Evolutionary conservation across 2,797 vertebrate species (phyloP), one percentile per base, ranked within the genome.

Genomic region (Danio tinwini): DNA sequence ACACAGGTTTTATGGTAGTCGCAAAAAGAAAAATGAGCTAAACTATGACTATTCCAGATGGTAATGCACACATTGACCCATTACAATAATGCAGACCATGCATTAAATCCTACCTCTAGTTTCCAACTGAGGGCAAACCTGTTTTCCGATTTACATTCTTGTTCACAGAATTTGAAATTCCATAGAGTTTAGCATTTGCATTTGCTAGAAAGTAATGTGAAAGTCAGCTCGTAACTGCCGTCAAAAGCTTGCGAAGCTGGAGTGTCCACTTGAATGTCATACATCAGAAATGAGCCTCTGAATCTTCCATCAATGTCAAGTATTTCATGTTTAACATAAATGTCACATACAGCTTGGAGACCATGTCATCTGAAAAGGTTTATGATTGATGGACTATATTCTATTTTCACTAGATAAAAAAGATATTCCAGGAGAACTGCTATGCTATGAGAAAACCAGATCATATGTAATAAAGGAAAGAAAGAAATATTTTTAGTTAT

Each of bases 261-360:
- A 49, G 63, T 49, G 55, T 58, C 47, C 39, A 56, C 67, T 50
- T 65, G 61, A 65, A 47, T 29, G 12, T 52, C 44, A 14, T 47
- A 39, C 52, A 77, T 29, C 42, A 52, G 39, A 50, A 78, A 82
- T 69, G 17, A 74, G 42, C 16, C 19, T 74, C 55, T n/a, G 8
- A 37, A 53, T 50, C 47, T 81, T 49, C 39, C 49, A 76, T 76
- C 50, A 76, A 5, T 67, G 40, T 56, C 62, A 76, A 45, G 17
- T 19, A 42, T 21, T 64, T 64, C 49, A 75, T 53, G 37, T 63
- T 53, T n/a, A 44, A 64, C 61, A 75, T 53, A 61, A 73, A 74
- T 40, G 19, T 64, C n/a, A 52, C 61, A 52, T 37, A 21, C 3
- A 2, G 7, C 59, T 59, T 42, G 73, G 12, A 21, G 13, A 55